Base-by-base conservation (phyloP, 2,888 invertebrate genomes). In the Imbricaverruca yamaguchii region DNA sequence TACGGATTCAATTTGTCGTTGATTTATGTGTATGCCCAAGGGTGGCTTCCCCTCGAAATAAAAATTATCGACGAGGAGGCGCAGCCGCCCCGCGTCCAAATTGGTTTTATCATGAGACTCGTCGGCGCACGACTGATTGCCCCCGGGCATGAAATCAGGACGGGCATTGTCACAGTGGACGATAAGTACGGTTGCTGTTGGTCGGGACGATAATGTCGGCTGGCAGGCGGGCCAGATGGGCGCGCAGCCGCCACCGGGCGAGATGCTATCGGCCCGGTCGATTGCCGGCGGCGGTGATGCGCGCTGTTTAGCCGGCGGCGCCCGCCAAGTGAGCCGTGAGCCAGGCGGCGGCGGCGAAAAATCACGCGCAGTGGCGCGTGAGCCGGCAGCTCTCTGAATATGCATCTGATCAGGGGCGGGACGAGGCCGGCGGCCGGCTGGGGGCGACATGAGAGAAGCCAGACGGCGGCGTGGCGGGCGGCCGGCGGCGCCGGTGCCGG, bases 61-160 rank as follows among this genome's bases (percentile, higher is more conserved):
- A 82, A 69, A 81, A 80, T 80, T 80, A 77, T 82, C 80, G 81
- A 79, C 82, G 69, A 80, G 80, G 80, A 82, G 77, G 80, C 61
- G 69, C 65, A 25, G 57, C 77, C 80, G 21, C 77, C 78, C 53
- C 79, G 11, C 80, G 55, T n/a, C 57, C 61, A 80, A 55, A 63
- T 81, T 39, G 78, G 77, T 81, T 80, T 82, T 74, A 74, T 74
- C 74, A 74, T 74, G 59, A 65, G 63, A 21, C 65, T 39, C 61
- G 25, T 11, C 80, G 63, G 13, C 39, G 3, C 11, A 15, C 80
- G 80, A 65, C 39, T 65, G 65, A 65, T 80, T 61, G 63, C 55
- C 63, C 9, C 53, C 74, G 18, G 74, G 53, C 39, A 74, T 74
- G 74, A 74, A 74, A 74, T 74, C 74, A 74, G 74, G 74, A 18